Base-by-base conservation (phyloP, 2,797 vertebrate species). In the Cyclura pinguis region DNA sequence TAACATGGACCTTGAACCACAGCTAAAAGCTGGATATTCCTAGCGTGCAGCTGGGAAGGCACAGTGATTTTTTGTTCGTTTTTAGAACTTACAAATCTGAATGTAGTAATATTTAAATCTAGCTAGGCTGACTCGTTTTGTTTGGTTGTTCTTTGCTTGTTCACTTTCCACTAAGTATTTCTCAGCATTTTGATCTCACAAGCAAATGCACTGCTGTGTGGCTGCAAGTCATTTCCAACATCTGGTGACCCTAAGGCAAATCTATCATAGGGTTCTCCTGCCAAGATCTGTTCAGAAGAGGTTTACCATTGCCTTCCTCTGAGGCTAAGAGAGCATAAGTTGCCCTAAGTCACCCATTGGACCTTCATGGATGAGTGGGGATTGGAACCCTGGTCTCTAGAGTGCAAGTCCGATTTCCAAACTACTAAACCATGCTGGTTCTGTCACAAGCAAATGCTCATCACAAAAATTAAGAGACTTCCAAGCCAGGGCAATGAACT, bases 391-490 rank as follows among this genome's bases (percentile, higher is more conserved):
- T 62, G 59, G 59, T 62, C 59, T 62, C 5, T 20, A 22, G 59
- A 22, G 20, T 62, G 18, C 0, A 35, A 82, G 20, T 13, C 59
- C 52, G 59, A 55, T 57, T 8, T 14, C 35, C 6, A 22, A n/a
- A 22, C 18, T 20, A 62, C 59, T 62, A 22, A 6, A 62, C 4
- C 59, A 62, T 22, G 20, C 59, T 24, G 59, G 20, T 22, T 62
- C 20, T 62, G 13, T 0, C 59, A 77, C 13, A 29, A 32, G 7
- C 59, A 82, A 83, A 83, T 14, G 50, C 32, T 83, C 57, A 67
- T 18, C 47, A 27, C 27, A 83, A 90, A 87, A 57, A 76, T n/a
- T 55, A 59, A 27, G 50, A 87, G 55, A 52, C 62, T 74, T 86
- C 64, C 32, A 50, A 50, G 32, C 12, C 0, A 90, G 42, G 16